Percentiles rank a stretch among this genome's conserved stretches.
Conservation (phyloP, 2,113 vertebrate genomes). For the Herpailurus yagouaroundi region DNA sequence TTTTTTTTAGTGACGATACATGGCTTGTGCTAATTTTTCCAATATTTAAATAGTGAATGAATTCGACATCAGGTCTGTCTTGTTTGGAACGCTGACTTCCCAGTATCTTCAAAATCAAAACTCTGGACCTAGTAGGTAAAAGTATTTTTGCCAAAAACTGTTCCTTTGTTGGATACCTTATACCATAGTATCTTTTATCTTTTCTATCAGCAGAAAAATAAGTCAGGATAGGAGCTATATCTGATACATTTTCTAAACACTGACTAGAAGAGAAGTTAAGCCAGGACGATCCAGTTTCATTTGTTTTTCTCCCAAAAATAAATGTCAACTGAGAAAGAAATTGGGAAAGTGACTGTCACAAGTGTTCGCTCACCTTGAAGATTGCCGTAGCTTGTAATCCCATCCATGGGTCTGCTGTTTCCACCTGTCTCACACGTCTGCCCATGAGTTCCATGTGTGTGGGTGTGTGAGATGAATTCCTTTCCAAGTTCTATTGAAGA, state of each 20-base stretch:
- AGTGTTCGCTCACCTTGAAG: neutral
- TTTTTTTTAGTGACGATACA: neutral
- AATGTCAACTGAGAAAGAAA: constrained; percentile 8
- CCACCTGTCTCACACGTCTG: neutral
- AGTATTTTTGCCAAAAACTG: neutral
- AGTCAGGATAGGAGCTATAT: neutral
- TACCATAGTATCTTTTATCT: neutral
- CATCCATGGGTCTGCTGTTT: neutral
- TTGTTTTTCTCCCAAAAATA: constrained; percentile 49
- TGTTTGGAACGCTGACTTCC: neutral
- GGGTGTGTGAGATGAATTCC: constrained; percentile 31
- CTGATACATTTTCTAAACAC: constrained; percentile 25
- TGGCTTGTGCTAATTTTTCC: neutral
- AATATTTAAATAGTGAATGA: neutral
- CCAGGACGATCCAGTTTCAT: neutral
- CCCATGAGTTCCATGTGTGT: constrained; percentile 43
- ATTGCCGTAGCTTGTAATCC: neutral
- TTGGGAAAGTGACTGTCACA: neutral
- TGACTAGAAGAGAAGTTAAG: neutral
- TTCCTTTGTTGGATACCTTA: neutral
- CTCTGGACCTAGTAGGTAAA: neutral
- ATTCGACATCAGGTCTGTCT: neutral
- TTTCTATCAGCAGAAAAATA: constrained; percentile 20
- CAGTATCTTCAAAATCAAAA: neutral
- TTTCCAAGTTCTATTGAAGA: constrained; percentile 51